Conservation (phyloP, 2,888 invertebrate genomes). For the Cataglyphis livida region DNA sequence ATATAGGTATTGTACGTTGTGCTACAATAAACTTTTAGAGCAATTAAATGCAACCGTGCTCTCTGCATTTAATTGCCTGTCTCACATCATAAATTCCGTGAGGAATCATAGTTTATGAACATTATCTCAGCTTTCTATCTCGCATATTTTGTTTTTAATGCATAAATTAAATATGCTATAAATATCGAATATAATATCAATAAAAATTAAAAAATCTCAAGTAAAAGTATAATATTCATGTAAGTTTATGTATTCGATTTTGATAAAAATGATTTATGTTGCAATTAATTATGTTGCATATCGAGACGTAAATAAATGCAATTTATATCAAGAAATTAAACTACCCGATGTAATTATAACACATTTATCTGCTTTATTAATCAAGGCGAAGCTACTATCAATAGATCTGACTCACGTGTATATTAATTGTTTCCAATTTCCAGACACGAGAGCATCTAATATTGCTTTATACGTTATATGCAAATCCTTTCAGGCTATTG, state of each 20-base stretch:
- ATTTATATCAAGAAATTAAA: not conserved
- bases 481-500: conserved; percentile 87
- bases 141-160: not conserved
- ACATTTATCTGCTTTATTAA: not conserved
- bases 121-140: not conserved
- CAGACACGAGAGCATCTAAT: not conserved
- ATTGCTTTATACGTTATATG: conserved; percentile 3
- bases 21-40: conserved; percentile 30
- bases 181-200: not conserved
- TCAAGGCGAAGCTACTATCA: not conserved
- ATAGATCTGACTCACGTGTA: not conserved
- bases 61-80: conserved; percentile 37
- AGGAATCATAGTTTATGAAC: not conserved
- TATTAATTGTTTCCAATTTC: not conserved
- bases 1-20: conserved; percentile 11
- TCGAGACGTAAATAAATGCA: not conserved
- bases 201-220: not conserved
- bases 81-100: conserved; percentile 33
- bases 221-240: not conserved
- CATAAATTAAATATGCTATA: not conserved
- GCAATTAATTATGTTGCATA: not conserved
- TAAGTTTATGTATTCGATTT: not conserved
- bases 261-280: not conserved
- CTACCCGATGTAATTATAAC: not conserved
- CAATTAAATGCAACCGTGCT: conserved; percentile 43